These are phyloP conservation scores for Calycopis cecrops DNA, from an alignment of 1,140 invertebrate genomes.

Conservation along the genomic window DNA sequence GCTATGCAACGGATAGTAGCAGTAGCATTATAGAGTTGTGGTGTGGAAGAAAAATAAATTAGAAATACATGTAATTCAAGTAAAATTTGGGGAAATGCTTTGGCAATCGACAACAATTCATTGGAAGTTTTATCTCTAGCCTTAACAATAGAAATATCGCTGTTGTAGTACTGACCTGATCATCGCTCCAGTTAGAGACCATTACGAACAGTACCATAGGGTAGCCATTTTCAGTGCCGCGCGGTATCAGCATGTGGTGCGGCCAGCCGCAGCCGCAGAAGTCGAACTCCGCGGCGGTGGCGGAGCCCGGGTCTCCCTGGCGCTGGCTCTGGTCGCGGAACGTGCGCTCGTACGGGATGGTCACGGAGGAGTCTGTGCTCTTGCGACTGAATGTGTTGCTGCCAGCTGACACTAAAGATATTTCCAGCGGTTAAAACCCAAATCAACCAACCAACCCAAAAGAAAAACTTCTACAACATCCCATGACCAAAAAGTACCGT, in stretches of 20 bases:
- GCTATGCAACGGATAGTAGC: no score
- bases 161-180: conserved; percentile 74
- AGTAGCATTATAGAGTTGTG: no score
- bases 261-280: conserved; percentile 94
- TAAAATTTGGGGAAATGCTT: no score
- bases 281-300: conserved; percentile 78
- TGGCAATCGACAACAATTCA: not conserved
- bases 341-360: conserved; percentile 83
- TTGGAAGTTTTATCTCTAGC: not conserved
- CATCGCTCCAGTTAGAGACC: conserved; percentile 84
- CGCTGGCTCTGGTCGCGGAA: conserved; percentile 79
- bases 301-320: conserved; percentile 67
- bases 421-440: not conserved
- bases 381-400: conserved; percentile 77
- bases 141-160: not conserved
- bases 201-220: conserved; percentile 86
- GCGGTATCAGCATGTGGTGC: conserved; percentile 87
- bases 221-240: conserved; percentile 82
- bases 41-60: no score
- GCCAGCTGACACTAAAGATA: conserved; percentile 75
- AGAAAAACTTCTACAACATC: no score
- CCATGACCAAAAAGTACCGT: no score
- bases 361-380: conserved; percentile 82
- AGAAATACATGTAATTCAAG: no score
- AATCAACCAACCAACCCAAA: no score